Base-by-base conservation (phyloP, 2,888 invertebrate genomes). In the Drosophila peninsularis region DNA sequence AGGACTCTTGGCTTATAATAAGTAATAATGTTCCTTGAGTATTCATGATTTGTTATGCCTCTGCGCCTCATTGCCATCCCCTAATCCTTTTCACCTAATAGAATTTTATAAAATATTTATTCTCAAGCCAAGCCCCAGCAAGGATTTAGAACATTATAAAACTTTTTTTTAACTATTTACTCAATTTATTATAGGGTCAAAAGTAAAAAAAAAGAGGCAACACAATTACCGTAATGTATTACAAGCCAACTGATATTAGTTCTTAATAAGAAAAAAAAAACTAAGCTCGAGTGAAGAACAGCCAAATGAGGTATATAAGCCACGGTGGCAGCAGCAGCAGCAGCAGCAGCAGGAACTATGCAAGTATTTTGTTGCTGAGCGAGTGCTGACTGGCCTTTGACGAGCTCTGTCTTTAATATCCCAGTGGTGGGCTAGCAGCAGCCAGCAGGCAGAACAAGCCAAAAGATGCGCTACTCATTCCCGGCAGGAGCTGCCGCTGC, bases 361-460 rank as follows among this genome's bases (percentile, higher is more conserved):
- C 21, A 27, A 50, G 57, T n/a, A 44, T 41, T 19, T 37, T 53
- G 24, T 30, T 34, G 24, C 39, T 45, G 41, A 41, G 45, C 7
- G 36, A 60, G 21, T 37, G 45, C 0, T 34, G 24, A n/a, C 24
- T 24, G 39, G 58, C 27, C 57, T 69, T 78, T 78, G 78, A 74
- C 39, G 61, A 56, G 44, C 47, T 65, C 61, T 73, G 78, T 65
- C 78, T 73, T 62, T 75, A 75, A 78, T 65, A 69, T 64, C 69
- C 74, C 64, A 69, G 62, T 78, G 67, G 72, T 19, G 62, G 44
- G 54, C 44, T 72, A 57, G 62, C 65, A 53, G 53, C 71, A 44
- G 50, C 75, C 66, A 32, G 42, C 71, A 55, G 58, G 37, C 56
- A 27, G 57, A 49, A 54, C 56, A 69, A 37, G 42, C 47, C 14